phyloP scores from a whole-genome alignment of 23 tunicate species.

The Botrylloides violaceus region DNA sequence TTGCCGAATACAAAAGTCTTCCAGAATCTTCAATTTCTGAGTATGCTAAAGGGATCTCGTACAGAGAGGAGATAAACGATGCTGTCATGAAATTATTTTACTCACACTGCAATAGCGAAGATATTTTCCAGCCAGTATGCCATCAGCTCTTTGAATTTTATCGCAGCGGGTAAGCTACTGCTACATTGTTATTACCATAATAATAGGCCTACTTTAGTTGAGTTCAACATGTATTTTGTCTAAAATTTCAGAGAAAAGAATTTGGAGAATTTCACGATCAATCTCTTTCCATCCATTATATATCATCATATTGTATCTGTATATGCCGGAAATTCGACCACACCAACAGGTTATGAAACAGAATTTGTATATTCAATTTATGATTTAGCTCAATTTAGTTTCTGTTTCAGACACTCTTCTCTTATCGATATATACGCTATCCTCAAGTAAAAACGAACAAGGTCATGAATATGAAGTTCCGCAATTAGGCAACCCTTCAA shows the following conservation, averaged over 20 bases:
- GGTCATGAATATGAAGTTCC: slow-evolving; percentile 48
- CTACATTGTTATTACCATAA: no score
- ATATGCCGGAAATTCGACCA: neutral
- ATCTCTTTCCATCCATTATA: slow-evolving; percentile 39
- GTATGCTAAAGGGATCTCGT: slow-evolving; percentile 29
- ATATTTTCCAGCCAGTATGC: slow-evolving; percentile 49
- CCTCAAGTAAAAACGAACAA: neutral
- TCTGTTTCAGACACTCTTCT: slow-evolving; percentile 43
- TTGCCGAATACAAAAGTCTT: slow-evolving; percentile 65
- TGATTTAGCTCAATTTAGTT: no score
- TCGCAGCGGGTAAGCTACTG: slow-evolving; percentile 59
- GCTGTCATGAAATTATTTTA: slow-evolving; percentile 22
- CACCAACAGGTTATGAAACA: neutral
- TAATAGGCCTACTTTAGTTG: no score
- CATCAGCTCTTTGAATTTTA: slow-evolving; percentile 88
- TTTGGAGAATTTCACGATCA: slow-evolving; percentile 36
- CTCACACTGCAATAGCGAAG: slow-evolving; percentile 3
- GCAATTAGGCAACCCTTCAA: slow-evolving; percentile 28
- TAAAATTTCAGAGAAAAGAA: slow-evolving; percentile 33
- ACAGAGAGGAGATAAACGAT: slow-evolving; percentile 26
- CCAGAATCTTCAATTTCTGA: slow-evolving; percentile 40
- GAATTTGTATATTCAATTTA: neutral
- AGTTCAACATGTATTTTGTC: no score
- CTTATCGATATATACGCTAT: slow-evolving; percentile 45
- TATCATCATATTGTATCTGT: slow-evolving; percentile 26